A percentile compares a stretch with the other conserved stretches of the same genome.
Conservation (phyloP, 2,888 invertebrate species). For the Coenonympha glycerion region DNA sequence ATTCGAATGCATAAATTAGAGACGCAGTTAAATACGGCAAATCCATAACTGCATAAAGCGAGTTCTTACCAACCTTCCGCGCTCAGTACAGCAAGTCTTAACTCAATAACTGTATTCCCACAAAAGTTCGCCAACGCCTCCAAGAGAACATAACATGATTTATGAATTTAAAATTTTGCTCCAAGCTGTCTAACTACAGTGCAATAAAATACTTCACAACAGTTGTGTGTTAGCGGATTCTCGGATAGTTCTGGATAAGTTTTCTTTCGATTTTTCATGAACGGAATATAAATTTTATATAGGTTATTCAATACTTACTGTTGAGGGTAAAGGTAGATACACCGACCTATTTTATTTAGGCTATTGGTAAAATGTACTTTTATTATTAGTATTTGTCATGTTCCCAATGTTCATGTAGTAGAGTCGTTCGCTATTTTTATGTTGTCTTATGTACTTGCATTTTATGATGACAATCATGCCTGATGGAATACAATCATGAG, state of each 20-base stretch:
- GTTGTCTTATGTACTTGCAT: no score
- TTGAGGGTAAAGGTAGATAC: background rate
- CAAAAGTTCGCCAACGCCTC: conserved; percentile 29
- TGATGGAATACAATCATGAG: no score
- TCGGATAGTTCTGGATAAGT: conserved; percentile 17
- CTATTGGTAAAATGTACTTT: no score
- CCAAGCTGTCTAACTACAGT: conserved; percentile 25
- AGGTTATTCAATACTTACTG: background rate
- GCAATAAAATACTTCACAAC: conserved; percentile 25
- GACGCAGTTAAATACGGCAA: conserved; percentile 12
- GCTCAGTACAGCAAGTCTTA: conserved; percentile 26
- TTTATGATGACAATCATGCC: no score
- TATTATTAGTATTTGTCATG: no score
- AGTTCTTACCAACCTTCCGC: conserved; percentile 21
- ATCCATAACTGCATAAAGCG: conserved; percentile 14
- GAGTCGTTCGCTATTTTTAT: no score
- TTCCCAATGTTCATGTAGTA: no score
- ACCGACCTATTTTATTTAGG: no score
- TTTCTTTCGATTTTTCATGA: conserved; percentile 12
- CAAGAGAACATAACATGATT: conserved; percentile 29
- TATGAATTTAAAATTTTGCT: conserved; percentile 30
- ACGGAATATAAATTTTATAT: conserved; percentile 2
- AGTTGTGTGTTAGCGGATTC: conserved; percentile 13
- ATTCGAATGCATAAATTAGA: conserved; percentile 9
- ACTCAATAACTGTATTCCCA: conserved; percentile 30